Evolutionary conservation across 2,113 vertebrate species (phyloP).

Genomic region (Hymenochirus boettgeri): DNA sequence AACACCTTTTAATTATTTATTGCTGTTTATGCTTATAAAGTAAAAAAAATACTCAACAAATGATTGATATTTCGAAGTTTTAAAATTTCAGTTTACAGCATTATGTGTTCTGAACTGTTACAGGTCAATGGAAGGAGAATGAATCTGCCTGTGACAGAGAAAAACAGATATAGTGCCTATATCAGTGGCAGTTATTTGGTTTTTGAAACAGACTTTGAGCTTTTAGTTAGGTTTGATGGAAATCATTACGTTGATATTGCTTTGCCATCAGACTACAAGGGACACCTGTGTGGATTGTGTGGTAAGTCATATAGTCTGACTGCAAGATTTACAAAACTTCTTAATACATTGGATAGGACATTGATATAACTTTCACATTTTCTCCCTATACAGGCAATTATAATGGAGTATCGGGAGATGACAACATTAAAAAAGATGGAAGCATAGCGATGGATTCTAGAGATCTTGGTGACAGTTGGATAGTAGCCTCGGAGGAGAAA

Average conservation of each 20-base stretch:
- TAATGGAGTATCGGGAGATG: slow-evolving; percentile 68
- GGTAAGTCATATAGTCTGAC: slow-evolving; percentile 59
- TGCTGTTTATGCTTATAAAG: too few relatives aligned
- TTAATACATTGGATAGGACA: too few relatives aligned
- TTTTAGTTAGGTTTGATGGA: slow-evolving; percentile 78
- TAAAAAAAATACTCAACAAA: too few relatives aligned
- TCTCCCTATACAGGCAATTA: slow-evolving; percentile 70
- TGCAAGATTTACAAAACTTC: too few relatives aligned
- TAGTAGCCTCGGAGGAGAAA: slow-evolving; percentile 64
- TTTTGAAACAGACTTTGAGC: slow-evolving; percentile 72
- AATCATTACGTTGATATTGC: slow-evolving; percentile 80
- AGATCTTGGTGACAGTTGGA: slow-evolving; percentile 81
- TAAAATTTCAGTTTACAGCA: too few relatives aligned
- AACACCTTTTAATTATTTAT: too few relatives aligned
- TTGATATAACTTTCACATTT: background rate
- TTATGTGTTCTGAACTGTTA: background rate
- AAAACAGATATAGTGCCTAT: slow-evolving; percentile 50
- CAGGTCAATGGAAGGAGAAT: slow-evolving; percentile 27
- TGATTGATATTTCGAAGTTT: too few relatives aligned
- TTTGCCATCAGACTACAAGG: slow-evolving; percentile 64
- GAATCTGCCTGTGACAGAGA: background rate
- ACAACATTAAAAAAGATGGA: slow-evolving; percentile 74
- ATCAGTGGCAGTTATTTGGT: slow-evolving; percentile 76
- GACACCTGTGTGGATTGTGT: slow-evolving; percentile 78
- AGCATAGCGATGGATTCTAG: slow-evolving; percentile 58